Base-by-base conservation (phyloP, 2,113 vertebrate species). In the Thermophis baileyi region DNA sequence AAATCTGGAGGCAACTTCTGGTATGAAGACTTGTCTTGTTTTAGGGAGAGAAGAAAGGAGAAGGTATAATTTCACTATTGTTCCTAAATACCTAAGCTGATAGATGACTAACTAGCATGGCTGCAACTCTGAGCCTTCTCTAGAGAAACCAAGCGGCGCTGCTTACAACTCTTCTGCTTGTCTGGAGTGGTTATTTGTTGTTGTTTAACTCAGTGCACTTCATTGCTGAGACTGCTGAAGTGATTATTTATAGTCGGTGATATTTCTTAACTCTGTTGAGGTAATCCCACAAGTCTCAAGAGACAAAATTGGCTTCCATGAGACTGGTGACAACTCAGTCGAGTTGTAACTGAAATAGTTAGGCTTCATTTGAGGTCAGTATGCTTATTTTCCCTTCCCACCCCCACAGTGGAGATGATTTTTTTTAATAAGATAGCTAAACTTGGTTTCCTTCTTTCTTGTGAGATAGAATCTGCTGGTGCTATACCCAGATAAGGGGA, bases 281-380 rank as follows among this genome's bases (percentile, higher is more conserved):
- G 81, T 63, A 60, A 93, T 50, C 46, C 81, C 86, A 49, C n/a
- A 16, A 51, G 92, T 60, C 74, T 86, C 89, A 40, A 60, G 81
- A 93, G 51, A 51, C 74, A 47, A 89, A 90, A 55, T 49, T 50
- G 86, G 89, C 69, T 93, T 93, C 88, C 88, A 93, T 44, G 22
- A 85, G 22, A 27, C 81, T 51, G 46, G 46, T 87, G 74, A 60
- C 74, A 87, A 86, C 53, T 51, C 30, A 22, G 27, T 90, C 30
- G 8, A 20, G 2, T 93, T 47, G 9, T 87, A 50, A 55, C 6
- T 46, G 88, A 93, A 93, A 85, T n/a, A 89, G 44, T 87, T 51
- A 60, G 27, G 53, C 6, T 49, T 86, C 44, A 50, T 60, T 20
- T 25, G 4, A 47, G 30, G 46, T 49, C 40, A 35, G 51, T 6